Conservation (phyloP, 2,797 vertebrate species). For the Semaprochilodus insignis region DNA sequence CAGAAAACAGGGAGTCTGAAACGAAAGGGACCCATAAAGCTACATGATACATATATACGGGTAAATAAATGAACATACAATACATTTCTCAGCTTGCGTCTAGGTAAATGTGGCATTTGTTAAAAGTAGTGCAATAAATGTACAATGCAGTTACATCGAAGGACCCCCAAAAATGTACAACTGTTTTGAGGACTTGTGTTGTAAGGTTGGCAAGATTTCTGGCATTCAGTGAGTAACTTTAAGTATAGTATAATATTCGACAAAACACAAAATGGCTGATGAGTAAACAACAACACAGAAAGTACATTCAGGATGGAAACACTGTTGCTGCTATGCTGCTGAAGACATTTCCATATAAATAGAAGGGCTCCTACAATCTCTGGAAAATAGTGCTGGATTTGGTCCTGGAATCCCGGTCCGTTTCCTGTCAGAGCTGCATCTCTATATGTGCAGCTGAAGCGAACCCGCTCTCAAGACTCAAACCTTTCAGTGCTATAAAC, state of each 20-base stretch:
- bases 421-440: background rate
- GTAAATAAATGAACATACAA: background rate
- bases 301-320: conserved; percentile 40
- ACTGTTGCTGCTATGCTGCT: conserved; percentile 45
- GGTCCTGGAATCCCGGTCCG: background rate
- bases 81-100: background rate
- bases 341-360: background rate
- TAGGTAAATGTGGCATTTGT: background rate
- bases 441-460: background rate
- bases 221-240: conserved; percentile 44
- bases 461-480: background rate
- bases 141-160: background rate
- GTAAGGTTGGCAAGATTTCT: conserved; percentile 38
- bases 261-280: background rate
- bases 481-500: conserved; percentile 14
- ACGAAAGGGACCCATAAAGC: background rate
- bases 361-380: background rate
- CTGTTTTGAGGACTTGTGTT: background rate
- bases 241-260: background rate
- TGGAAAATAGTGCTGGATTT: conserved; percentile 7
- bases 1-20: background rate
- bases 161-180: background rate
- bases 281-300: conserved; percentile 18
- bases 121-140: background rate
- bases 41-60: background rate